Evolutionary conservation across 2,888 invertebrate species (phyloP).

Genomic region (Ochlodes sylvanus): DNA sequence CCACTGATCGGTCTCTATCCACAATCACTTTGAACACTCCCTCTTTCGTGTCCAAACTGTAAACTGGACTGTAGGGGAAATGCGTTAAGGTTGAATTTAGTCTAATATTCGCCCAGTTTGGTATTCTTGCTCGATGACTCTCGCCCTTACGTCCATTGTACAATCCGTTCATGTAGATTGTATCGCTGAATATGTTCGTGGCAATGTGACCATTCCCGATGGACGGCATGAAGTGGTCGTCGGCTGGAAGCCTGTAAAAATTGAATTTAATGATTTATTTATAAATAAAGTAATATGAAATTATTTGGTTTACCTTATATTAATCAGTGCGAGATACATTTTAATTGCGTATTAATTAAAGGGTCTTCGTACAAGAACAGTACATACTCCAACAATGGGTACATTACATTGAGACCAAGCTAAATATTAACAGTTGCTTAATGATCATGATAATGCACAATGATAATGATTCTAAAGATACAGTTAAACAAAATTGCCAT

Average conservation of each 20-base stretch:
- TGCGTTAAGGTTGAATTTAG: constrained; percentile 75
- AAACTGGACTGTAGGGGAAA: constrained; percentile 66
- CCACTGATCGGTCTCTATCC: constrained; percentile 75
- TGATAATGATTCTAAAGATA: no score
- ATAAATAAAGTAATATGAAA: no score
- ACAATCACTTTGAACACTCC: constrained; percentile 78
- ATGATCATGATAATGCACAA: no score
- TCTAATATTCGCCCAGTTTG: constrained; percentile 84
- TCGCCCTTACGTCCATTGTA: constrained; percentile 84
- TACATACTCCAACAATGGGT: no score
- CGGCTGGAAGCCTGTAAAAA: constrained; percentile 78
- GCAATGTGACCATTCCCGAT: constrained; percentile 86
- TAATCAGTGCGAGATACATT: no score
- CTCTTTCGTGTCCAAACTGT: constrained; percentile 75
- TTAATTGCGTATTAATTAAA: no score
- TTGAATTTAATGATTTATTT: constrained; percentile 1
- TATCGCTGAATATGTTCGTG: constrained; percentile 84
- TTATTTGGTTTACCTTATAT: no score
- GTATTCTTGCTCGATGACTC: constrained; percentile 85
- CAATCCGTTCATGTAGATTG: constrained; percentile 86
- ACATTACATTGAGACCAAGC: no score
- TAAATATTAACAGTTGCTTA: no score
- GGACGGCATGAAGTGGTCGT: constrained; percentile 85
- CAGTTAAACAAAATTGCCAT: neutral
- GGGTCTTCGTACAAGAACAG: no score